A percentile compares a stretch with the other conserved stretches of the same genome.
Evolutionary conservation across 2,888 invertebrate genomes (phyloP).

Genomic region (Beris chalybata): DNA sequence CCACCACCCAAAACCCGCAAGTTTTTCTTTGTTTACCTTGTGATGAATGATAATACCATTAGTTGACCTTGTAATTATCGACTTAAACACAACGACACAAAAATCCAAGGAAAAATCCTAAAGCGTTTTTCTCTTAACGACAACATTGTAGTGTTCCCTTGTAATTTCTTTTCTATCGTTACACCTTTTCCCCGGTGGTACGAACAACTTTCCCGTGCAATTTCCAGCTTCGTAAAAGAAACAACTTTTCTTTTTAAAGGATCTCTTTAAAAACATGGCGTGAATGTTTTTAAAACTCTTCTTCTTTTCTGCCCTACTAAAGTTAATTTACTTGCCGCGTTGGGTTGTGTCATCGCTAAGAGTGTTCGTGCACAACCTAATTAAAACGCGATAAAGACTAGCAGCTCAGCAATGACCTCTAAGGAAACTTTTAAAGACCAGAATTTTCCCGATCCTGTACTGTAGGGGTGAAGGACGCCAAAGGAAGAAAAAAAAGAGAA

Average conservation of each 20-base stretch:
- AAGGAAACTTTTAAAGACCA: neutral
- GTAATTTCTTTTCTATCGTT: neutral
- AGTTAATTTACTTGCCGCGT: slow-evolving; percentile 11
- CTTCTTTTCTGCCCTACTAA: neutral
- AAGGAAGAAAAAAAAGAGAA: too few relatives aligned
- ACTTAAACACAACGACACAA: neutral
- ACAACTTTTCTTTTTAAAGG: neutral
- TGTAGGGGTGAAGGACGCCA: too few relatives aligned
- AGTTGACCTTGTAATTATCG: slow-evolving; percentile 16
- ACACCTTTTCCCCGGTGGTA: neutral
- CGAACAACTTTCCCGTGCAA: too few relatives aligned
- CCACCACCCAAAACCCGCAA: too few relatives aligned
- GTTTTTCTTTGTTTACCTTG: neutral
- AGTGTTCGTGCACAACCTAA: slow-evolving; percentile 17
- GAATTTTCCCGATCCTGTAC: too few relatives aligned
- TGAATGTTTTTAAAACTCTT: neutral
- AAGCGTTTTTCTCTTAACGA: neutral
- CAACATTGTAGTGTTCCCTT: neutral
- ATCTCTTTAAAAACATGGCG: neutral
- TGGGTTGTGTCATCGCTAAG: slow-evolving; percentile 6
- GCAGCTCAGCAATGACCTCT: slow-evolving; percentile 22
- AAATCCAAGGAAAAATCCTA: too few relatives aligned
- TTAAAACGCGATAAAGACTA: slow-evolving; percentile 5
- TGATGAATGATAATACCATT: slow-evolving; percentile 4
- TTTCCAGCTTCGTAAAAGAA: too few relatives aligned